A percentile compares a stretch with the other conserved stretches of the same genome.
phyloP scores from a whole-genome alignment of 2,888 invertebrate species.

The Charanyca ferruginea region DNA sequence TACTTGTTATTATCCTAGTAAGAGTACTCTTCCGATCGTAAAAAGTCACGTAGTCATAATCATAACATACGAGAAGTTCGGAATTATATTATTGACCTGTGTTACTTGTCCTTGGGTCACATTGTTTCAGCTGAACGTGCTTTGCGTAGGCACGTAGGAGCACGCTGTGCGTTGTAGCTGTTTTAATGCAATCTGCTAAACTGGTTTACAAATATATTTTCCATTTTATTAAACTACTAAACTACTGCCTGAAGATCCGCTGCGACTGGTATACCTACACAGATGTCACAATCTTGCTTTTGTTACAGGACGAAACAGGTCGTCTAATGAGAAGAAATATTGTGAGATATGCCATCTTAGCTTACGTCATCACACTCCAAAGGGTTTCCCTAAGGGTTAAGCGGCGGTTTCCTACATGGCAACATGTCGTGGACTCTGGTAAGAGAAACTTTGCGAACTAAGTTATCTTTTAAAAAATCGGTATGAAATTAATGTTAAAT shows the following conservation, averaged over 20 bases:
- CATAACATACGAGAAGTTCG: constrained; percentile 1
- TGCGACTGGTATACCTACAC: neutral
- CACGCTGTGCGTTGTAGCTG: constrained; percentile 11
- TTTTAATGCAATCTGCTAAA: constrained; percentile 7
- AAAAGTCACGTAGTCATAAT: constrained; percentile 34
- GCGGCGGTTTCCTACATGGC: constrained; percentile 96
- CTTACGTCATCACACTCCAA: constrained; percentile 97
- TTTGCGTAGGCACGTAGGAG: constrained; percentile 33
- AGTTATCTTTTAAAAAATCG: constrained; percentile 20
- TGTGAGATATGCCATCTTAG: constrained; percentile 96
- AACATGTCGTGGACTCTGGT: constrained; percentile 98
- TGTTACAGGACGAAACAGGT: constrained; percentile 95
- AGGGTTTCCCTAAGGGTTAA: constrained; percentile 97
- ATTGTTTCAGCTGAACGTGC: constrained; percentile 60
- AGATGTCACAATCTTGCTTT: constrained; percentile 38
- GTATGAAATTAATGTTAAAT: constrained; percentile 7
- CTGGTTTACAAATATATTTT: constrained; percentile 4
- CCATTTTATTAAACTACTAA: neutral
- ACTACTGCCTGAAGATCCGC: neutral
- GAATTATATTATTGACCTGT: constrained; percentile 20
- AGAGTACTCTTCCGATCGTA: neutral
- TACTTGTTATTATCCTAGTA: neutral
- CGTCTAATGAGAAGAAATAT: constrained; percentile 97
- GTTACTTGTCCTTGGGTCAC: constrained; percentile 46
- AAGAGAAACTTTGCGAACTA: constrained; percentile 68